Evolutionary conservation across 2,888 invertebrate genomes (phyloP), one percentile per base, ranked within the genome.

Genomic region (Zhuqinia jingwanae): DNA sequence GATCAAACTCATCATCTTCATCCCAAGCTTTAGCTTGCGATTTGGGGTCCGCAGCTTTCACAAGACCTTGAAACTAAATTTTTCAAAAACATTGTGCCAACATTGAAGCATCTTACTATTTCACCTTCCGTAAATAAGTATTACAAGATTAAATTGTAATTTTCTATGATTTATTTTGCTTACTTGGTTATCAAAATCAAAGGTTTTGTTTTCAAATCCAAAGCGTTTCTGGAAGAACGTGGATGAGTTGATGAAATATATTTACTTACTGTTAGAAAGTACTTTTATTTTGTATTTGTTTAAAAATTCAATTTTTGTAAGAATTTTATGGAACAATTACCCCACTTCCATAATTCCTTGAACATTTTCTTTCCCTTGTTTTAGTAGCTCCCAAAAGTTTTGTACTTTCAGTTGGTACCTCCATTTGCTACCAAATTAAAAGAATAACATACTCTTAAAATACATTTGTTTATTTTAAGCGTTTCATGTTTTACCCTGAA

Each of bases 1-100:
- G 89, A 50, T 89, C 89, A 58, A 89, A 89, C 58, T 89, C 77
- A 27, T 89, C 89, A 50, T 89, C 89, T 53, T 86, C 87, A 58
- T 89, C 89, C 89, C 89, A 89, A 10, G 87, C 88, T 25, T 88
- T 88, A 0, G 88, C 88, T 65, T 78, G 88, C 6, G 85, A 79
- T 25, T 86, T 88, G 13, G 77, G 81, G 6, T 87, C 87, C 17
- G 80, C 81, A 10, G 47, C 68, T 50, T 88, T 89, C 0, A 84
- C 78, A 10, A 89, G 87, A 0, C 60, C 87, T 60, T 76, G 65
- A 58, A 87, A 82, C 85, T 87, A 27, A 2, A n/a, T 50, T 50
- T 22, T 65, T 36, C 1, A 10, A 60, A 53, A 27, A 25, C 22
- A 65, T 27, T 63, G 30, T 25, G n/a, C 47, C 1, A 25, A n/a